Base-by-base conservation (phyloP, 23 tunicate genomes). In the Halocynthia aurantium region DNA sequence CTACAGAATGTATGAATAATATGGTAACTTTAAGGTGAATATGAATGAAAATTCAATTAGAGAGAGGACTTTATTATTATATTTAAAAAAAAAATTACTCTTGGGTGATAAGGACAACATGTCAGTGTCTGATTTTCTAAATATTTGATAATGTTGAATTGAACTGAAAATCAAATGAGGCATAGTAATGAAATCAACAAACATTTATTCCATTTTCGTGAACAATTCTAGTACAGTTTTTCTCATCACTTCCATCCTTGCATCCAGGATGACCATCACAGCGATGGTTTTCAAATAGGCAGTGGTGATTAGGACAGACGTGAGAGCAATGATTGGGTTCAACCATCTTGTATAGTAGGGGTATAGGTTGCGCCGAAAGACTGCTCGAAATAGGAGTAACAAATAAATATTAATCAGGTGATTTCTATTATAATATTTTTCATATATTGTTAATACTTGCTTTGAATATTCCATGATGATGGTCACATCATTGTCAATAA, bases 231-330 rank as follows among this genome's bases (percentile, higher is more conserved):
- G 92, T 74, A 80, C 98, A 92, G 52, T 78, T 71, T 9, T 22
- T 54, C 73, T 92, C 98, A 55, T 92, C 98, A 20, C 80, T 74
- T 31, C 67, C 92, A 80, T 92, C 98, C 10, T 83, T 76, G 53
- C 98, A 92, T 8, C 98, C 93, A 8, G 65, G 57, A 11, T 71
- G 86, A 57, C 98, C 98, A 67, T 92, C 98, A 76, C 98, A 92
- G 15, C n/a, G 31, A n/a, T 67, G 67, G 75, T 86, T 83, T 61
- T 75, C 83, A 10, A 72, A 69, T 9, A 92, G 19, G 65, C 98
- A 92, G 50, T 40, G 52, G 51, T 50, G 75, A 66, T 92, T 81
- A 0, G 80, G 80, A 75, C 98, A 92, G 11, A 82, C 82, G 53
- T 74, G 76, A 50, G 57, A 44, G 83, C 98, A 92, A 70, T 75